Evolutionary conservation across 2,888 invertebrate genomes (phyloP), one percentile per base, ranked within the genome.

Genomic region (Tricholauxania praeusta): DNA sequence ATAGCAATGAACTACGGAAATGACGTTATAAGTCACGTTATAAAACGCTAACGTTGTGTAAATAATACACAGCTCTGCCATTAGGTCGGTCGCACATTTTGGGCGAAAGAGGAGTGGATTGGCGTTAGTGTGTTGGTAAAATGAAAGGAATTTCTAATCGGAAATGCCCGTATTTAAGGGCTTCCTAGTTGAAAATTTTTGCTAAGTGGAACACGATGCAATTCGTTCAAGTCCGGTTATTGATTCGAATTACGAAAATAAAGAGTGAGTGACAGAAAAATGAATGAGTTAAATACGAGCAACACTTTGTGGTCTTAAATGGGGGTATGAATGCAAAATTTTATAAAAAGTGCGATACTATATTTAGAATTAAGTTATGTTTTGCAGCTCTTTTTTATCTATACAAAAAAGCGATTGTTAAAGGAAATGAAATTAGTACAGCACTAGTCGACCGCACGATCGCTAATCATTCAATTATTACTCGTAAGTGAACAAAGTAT

Each of bases 1-100:
- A 71, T 72, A 74, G 71, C 72, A 75, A 72, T 76, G 73, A 74
- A 69, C 76, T 80, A 80, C 79, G 82, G 79, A 80, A 78, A 75
- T 72, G 47, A 69, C 66, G 60, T 71, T 74, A 73, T 73, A 76
- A 78, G 74, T 75, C 74, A 75, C 73, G 73, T 71, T 74, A 67
- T 72, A 72, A 66, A 72, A 66, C 14, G 17, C 28, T 64, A 55
- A 53, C 49, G 49, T 52, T 62, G 22, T 67, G 66, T 47, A 55
- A 67, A 67, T 67, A 66, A 53, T 28, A 53, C 66, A 14, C 47
- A 10, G 39, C 39, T 39, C 55, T 55, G 55, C 55, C 22, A 12
- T 22, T 28, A 28, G 17, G 55, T 53, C 53, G 22, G 15, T 55
- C n/a, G 28, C 14, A 15, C 28, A 51, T 49, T 48, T 47, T 17